Evolutionary conservation across 2,113 vertebrate genomes (phyloP), one percentile per base, ranked within the genome.

Genomic region (Nibea albiflora): DNA sequence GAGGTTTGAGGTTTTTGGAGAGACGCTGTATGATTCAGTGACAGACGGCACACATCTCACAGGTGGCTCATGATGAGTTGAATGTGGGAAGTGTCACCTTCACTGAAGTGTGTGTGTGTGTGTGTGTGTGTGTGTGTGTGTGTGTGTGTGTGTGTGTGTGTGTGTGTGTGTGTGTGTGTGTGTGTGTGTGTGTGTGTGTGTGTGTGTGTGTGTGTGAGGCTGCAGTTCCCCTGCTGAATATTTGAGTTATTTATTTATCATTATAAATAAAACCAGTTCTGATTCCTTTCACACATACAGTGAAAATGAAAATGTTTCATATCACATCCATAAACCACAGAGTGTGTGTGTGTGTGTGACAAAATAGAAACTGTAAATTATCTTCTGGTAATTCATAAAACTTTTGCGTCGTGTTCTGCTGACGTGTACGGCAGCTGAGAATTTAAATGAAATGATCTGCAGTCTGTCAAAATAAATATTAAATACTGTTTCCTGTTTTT

Each of bases 51-150:
- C 28, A 44, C 50, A 71, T 73, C 35, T 76, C 73, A 1, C 58
- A 76, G 58, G 20, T 22, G 73, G 60, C 64, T 65, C 20, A 4
- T 65, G 52, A 66, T 77, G n/a, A 67, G 20, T 42, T 60, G n/a
- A 83, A 77, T 56, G 72, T 76, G 72, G 22, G 42, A 73, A 73
- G 28, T 78, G 68, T 73, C 64, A 65, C 52, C 28, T 65, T 70
- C 20, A 10, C 28, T 75, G 19, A 71, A 57, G 49, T 68, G 75
- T 31, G 28, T 31, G 31, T 31, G 31, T 31, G 31, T 31, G 31
- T 31, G 31, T 67, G 16, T 35, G 31, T 35, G 31, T 35, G 31
- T 56, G 24, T 70, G 50, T 70, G 20, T 49, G 60, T 3, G 9
- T 65, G 11, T 31, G 22, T 83, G 70, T 28, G 24, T 26, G 24